These are phyloP conservation scores for Eupithecia subfuscata DNA, from an alignment of 2,888 invertebrate species.

Conservation along the genomic window DNA sequence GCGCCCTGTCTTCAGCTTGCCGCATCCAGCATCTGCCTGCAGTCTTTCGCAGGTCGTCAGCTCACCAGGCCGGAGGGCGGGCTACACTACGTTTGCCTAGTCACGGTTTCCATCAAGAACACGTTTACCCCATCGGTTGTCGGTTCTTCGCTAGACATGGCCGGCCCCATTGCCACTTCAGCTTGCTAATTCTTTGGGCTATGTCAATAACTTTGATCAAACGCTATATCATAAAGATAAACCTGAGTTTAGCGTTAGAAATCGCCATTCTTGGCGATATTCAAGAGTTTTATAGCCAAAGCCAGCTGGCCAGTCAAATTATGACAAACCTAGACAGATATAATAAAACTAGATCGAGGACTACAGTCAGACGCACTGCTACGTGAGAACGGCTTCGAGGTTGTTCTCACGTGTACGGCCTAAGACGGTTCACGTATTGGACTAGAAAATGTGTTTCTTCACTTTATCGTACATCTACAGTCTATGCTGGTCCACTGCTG, in stretches of 20 bases:
- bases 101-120: too few species aligned
- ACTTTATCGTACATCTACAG: neutral
- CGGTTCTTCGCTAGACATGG: too few species aligned
- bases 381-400: constrained; percentile 59
- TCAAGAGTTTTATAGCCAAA: neutral
- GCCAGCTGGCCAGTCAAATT: neutral
- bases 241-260: neutral
- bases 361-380: constrained; percentile 49
- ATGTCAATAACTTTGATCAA: too few species aligned
- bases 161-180: too few species aligned
- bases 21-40: too few species aligned
- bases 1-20: too few species aligned
- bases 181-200: too few species aligned
- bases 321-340: constrained; percentile 18
- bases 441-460: constrained; percentile 2
- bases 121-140: too few species aligned
- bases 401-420: constrained; percentile 54
- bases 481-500: neutral
- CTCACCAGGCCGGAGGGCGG: too few species aligned
- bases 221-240: neutral
- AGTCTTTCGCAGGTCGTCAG: too few species aligned
- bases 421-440: constrained; percentile 11
- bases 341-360: constrained; percentile 43
- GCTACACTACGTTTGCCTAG: too few species aligned
- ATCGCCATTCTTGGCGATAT: neutral